Base-by-base conservation (phyloP, 2,888 invertebrate genomes). In the Lepidonotus clava region DNA sequence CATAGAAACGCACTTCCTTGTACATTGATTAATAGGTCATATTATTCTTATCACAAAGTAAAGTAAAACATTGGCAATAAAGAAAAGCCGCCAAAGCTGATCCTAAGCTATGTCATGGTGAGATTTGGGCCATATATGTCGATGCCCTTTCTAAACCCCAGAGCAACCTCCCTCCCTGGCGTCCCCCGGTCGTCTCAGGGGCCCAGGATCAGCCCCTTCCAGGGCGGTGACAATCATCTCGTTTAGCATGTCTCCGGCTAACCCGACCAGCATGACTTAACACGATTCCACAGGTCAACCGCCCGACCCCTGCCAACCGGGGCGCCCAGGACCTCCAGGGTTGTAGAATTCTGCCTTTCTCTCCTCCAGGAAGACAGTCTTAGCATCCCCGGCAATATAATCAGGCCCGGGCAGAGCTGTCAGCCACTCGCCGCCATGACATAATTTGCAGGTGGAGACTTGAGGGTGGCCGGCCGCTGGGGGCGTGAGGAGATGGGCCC, bases 401-500 rank as follows among this genome's bases (percentile, higher is more conserved):
- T 71, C 71, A 71, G 14, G 38, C 36, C 34, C 36, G n/a, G 46
- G n/a, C 28, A 28, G 71, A 71, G 71, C 71, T 71, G 71, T 71
- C 71, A 71, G 11, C 14, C n/a, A 1, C 14, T 5, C 56, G 5
- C 71, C 36, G 71, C 71, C 38, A 38, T 18, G 8, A 18, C 36
- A 34, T 56, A 71, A 71, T 71, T 71, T 21, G 38, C 14, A 38
- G 28, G 38, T 38, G 0, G 71, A n/a, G 61, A 61, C n/a, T n/a
- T n/a, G 61, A 61, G 28, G 28, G 24, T 53, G 53, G 61, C 32
- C 21, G 76, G 32, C 34, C 76, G 14, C 76, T 76, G 36, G 21
- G 76, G 14, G 76, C 34, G 71, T 38, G 38, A 71, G 71, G 51
- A 80, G 80, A 51, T 24, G 32, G 80, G 80, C 34, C 24, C 80